Base-by-base conservation (phyloP, 35 echinoderm and acorn worm genomes). In the Stichopus chloronotus region DNA sequence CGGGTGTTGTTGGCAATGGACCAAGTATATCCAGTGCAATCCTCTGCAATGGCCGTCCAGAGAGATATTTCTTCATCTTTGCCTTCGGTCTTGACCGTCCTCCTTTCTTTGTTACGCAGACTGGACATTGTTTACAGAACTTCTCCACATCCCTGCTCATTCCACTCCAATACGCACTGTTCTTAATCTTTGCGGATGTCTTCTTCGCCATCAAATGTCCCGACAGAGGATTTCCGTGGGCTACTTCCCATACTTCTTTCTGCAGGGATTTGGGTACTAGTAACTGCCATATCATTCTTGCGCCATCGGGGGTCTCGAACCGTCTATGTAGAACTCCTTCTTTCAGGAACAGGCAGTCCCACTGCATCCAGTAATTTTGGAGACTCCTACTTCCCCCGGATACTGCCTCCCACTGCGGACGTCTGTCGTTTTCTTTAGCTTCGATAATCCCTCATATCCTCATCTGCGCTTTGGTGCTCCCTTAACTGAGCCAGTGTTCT, bases 341-440 rank as follows among this genome's bases (percentile, higher is more conserved):
- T 6, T 95, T 17, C 4, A 95, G 85, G 13, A 78, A 69, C 43
- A 97, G 58, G 17, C 71, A 5, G 0, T 95, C 52, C 96, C 95
- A 96, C 5, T 88, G 80, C 5, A 21, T 53, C 88, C 92, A 96
- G 25, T 96, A 96, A 11, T 88, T 92, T 68, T 95, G 93, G 3
- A 69, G 25, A 6, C 71, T 52, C 5, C 56, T 9, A 63, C 86
- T 88, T 5, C 86, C 86, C 4, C 57, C 9, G n/a, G n/a, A 14
- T 57, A 12, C 21, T 68, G 9, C 25, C 65, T 14, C 14, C 5
- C 86, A 17, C 86, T 52, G 9, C 23, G 11, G 20, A 59, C 57
- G 24, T 16, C 1, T 63, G 30, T 43, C 30, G 30, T 43, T 43
- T 43, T 43, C 30, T 0, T 43, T 43, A 43, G 30, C 30, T 43